Evolutionary conservation across 35 echinoderm and acorn worm genomes (phyloP), one percentile per base, ranked within the genome.

Genomic region (Apostichopus parvimensis): DNA sequence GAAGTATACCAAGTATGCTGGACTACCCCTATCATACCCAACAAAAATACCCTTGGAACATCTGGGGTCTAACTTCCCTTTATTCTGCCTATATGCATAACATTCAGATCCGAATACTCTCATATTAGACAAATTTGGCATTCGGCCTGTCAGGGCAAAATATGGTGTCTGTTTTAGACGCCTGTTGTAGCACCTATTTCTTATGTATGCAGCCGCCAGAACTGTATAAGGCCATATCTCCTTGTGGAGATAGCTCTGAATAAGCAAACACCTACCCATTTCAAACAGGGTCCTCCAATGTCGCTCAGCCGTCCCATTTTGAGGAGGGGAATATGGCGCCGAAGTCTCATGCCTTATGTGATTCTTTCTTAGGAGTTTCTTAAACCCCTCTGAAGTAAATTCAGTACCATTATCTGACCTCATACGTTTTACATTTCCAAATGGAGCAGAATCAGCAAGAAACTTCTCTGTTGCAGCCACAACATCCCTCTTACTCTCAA

Each of bases 271-370:
- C 17, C 89, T 75, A 45, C 54, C 93, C 93, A 94, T 94, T 11
- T 94, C 88, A 91, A 91, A 91, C 92, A 57, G 55, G 7, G 93
- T 91, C 24, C 93, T 73, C 93, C 93, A 91, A 1, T 56, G 10
- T 54, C 88, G 73, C 83, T 94, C 93, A 26, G 89, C 93, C 5
- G 93, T 94, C 8, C 93, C 93, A 26, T 94, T 94, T 65, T 94
- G 93, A 59, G 91, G 93, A 8, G 89, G 93, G 56, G 93, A 94
- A 77, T 94, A 60, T 28, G 93, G 93, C 6, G 93, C 28, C 11
- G 79, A 86, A 7, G 64, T 90, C 57, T 94, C 93, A 54, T 94
- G 93, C 82, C 70, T 94, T 88, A 93, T 53, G 6, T 70, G 52
- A 14, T 93, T 78, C 15, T 88, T 93, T 25, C 57, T 9, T 12